Conservation (phyloP, 2,888 invertebrate genomes). For the Tachina grossa region DNA sequence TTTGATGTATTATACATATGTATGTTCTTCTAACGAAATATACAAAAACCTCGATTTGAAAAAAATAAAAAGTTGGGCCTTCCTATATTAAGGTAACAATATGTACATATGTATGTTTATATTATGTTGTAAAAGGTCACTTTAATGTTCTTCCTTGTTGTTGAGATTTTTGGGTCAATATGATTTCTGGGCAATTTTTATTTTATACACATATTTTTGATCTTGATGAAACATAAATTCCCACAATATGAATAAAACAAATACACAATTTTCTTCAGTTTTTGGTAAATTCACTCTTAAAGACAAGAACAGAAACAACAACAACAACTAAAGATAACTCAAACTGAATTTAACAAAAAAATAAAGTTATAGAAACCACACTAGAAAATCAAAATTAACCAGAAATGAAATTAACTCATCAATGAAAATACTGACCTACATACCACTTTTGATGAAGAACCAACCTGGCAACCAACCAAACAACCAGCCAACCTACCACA, state of each 20-base stretch:
- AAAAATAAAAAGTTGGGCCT: too few relatives aligned
- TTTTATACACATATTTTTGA: not conserved
- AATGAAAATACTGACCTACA: constrained; percentile 60
- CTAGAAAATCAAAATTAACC: constrained; percentile 7
- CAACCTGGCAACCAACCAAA: not conserved
- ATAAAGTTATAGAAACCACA: constrained; percentile 29
- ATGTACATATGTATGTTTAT: too few relatives aligned
- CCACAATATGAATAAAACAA: constrained; percentile 42
- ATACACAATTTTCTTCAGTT: constrained; percentile 6
- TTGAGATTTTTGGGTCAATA: constrained; percentile 31
- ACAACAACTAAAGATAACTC: too few relatives aligned
- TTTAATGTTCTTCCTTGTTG: not conserved
- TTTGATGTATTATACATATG: too few relatives aligned
- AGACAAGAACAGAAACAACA: too few relatives aligned
- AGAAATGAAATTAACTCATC: constrained; percentile 67
- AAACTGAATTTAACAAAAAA: constrained; percentile 23
- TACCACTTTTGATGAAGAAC: constrained; percentile 33
- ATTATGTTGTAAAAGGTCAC: too few relatives aligned
- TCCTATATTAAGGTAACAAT: too few relatives aligned
- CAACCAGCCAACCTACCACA: not conserved
- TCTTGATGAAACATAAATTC: constrained; percentile 48
- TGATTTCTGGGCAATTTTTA: constrained; percentile 18
- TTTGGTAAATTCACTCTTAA: too few relatives aligned
- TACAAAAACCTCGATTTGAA: too few relatives aligned
- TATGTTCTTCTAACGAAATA: too few relatives aligned